phyloP scores from a whole-genome alignment of 2,113 vertebrate species.

The Rhadina sibilatrix region DNA sequence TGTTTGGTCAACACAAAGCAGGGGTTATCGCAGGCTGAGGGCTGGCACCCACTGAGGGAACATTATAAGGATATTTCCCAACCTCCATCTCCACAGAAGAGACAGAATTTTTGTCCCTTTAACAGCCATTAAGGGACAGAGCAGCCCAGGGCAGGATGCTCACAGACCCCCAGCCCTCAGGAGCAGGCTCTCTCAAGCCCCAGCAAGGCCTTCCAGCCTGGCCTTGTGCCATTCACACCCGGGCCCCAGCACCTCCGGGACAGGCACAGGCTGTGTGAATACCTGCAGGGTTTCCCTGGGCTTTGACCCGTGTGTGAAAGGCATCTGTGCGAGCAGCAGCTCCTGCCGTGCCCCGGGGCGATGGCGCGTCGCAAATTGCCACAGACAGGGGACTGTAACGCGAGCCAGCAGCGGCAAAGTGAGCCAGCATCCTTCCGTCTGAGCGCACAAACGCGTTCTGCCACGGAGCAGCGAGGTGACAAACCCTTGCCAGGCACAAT shows the following conservation, averaged over 20 bases:
- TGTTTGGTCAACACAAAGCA: neutral
- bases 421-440: neutral
- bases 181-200: neutral
- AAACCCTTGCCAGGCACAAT: accelerated
- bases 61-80: neutral
- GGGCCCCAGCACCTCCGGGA: neutral
- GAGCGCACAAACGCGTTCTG: neutral
- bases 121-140: neutral
- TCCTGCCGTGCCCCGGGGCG: neutral
- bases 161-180: neutral
- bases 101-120: neutral
- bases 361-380: neutral
- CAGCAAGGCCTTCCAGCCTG: neutral
- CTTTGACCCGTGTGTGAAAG: neutral
- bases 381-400: neutral
- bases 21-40: neutral
- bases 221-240: accelerated
- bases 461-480: neutral
- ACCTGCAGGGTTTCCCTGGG: neutral
- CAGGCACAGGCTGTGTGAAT: accelerated
- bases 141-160: neutral
- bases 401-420: neutral
- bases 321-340: neutral
- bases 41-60: neutral
- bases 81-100: neutral